Evolutionary conservation across 2,113 vertebrate genomes (phyloP).

Genomic region (Myrmecobius fasciatus): DNA sequence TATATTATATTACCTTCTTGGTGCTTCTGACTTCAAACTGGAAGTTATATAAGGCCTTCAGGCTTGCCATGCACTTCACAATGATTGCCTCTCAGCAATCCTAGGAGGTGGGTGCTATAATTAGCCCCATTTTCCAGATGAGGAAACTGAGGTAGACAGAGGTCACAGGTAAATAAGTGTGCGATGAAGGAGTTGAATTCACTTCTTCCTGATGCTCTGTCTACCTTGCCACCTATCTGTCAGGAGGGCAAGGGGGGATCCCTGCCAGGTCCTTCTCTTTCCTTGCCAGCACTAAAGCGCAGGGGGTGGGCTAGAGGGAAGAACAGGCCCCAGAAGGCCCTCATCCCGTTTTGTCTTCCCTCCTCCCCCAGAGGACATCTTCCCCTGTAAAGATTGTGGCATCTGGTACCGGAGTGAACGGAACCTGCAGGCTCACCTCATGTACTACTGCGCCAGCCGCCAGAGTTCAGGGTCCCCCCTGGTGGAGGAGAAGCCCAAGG

Average conservation of each 20-base stretch:
- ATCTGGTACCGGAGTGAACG: constrained; percentile 99
- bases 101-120: background rate
- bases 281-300: background rate
- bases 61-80: background rate
- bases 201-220: background rate
- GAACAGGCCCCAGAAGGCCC: fast-evolving
- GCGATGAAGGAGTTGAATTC: background rate
- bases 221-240: background rate
- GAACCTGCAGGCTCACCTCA: constrained; percentile 98
- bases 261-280: background rate
- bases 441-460: constrained; percentile 98
- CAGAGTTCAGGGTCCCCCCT: constrained; percentile 86
- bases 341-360: background rate
- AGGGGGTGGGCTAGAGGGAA: background rate
- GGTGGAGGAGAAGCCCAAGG: constrained; percentile 92
- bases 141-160: background rate
- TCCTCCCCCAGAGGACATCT: constrained; percentile 92
- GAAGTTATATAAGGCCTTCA: no score
- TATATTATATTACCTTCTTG: background rate
- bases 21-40: background rate
- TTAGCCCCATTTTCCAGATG: background rate
- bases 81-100: background rate
- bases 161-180: background rate
- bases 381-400: constrained; percentile 98
- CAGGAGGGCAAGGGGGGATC: background rate